These are phyloP conservation scores for Brachionus plicatilis DNA, from an alignment of 1,140 invertebrate genomes.

Conservation along the genomic window DNA sequence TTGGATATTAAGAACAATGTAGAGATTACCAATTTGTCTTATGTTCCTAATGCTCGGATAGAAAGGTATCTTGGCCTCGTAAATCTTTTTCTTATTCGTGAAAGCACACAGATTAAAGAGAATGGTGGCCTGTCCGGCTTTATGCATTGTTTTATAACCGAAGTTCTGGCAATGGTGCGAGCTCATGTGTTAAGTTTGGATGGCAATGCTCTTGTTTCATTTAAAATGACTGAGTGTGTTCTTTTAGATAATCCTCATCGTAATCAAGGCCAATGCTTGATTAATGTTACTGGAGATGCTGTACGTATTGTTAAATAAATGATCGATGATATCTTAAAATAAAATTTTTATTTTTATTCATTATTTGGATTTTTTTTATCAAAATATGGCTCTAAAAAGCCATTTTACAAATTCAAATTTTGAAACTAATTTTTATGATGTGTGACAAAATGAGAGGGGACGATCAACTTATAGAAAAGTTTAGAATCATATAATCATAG, in stretches of 20 bases:
- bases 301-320: slow-evolving; percentile 56
- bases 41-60: slow-evolving; percentile 71
- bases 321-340: background rate
- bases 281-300: slow-evolving; percentile 88
- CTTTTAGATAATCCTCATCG: slow-evolving; percentile 86
- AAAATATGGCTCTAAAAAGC: background rate
- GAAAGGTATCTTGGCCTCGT: slow-evolving; percentile 82
- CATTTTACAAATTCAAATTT: background rate
- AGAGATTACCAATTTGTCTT: slow-evolving; percentile 76
- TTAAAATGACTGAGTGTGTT: slow-evolving; percentile 83
- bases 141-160: slow-evolving; percentile 83
- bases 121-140: slow-evolving; percentile 80
- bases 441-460: too few species aligned
- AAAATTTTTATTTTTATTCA: background rate
- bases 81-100: slow-evolving; percentile 89
- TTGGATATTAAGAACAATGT: slow-evolving; percentile 66
- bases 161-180: slow-evolving; percentile 80
- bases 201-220: slow-evolving; percentile 87
- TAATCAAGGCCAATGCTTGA: slow-evolving; percentile 88
- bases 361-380: background rate
- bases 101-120: slow-evolving; percentile 83
- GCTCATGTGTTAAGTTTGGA: slow-evolving; percentile 86
- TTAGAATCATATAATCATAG: too few species aligned
- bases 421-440: background rate
- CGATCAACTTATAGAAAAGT: too few species aligned